Evolutionary conservation across 2,888 invertebrate species (phyloP), one percentile per base, ranked within the genome.

Genomic region (Drosophila monieri): DNA sequence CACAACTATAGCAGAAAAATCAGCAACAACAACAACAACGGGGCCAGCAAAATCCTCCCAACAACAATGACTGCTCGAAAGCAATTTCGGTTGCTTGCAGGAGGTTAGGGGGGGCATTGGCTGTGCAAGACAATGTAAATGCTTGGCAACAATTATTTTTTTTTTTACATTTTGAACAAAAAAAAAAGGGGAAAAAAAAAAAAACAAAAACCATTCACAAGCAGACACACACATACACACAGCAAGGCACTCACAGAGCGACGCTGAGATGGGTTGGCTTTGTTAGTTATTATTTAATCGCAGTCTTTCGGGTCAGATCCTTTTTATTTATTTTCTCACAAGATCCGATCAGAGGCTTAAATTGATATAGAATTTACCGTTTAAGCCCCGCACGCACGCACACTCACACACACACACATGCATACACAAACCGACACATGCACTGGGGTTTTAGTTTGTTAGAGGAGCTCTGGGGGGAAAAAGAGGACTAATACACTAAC

Each of bases 131-230:
- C 65, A 65, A 67, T 68, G 37, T 35, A 68, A 47, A 61, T 54
- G 72, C 72, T 71, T 69, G 71, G 53, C 72, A 71, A 61, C 62
- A 71, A 71, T 54, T 53, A n/a, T 54, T 37, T 60, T 60, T 25
- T 44, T 14, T 37, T 35, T 25, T 35, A 18, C 15, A 70, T 60
- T 54, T 54, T 32, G 1, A n/a, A 35, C 5, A 32, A 32, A n/a
- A 32, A 32, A 32, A 32, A 32, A 32, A 4, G 12, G 12, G 10
- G 32, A 32, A 32, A 32, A 32, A 30, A 35, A 18, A 46, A 61
- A 59, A 41, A 68, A 49, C 77, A 77, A 75, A 62, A 73, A 62
- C 59, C 57, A 83, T 69, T 79, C 52, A 68, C 43, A 72, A 49
- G 76, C 44, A 53, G 44, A 58, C 49, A 60, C 61, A 48, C 44